Evolutionary conservation across 2,888 invertebrate genomes (phyloP).

Genomic region (Seladonia tumulorum): DNA sequence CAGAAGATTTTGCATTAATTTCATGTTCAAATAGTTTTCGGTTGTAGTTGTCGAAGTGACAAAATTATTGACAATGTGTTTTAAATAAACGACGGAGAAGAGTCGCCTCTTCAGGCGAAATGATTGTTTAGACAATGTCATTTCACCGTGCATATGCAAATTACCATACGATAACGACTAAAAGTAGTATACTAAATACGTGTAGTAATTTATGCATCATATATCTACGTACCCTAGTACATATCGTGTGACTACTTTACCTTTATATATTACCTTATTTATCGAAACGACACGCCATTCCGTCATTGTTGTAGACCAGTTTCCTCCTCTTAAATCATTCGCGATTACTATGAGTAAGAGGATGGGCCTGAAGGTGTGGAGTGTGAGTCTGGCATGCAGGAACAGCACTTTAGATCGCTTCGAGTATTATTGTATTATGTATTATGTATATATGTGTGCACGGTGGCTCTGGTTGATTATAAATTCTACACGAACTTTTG

Average conservation of each 20-base stretch:
- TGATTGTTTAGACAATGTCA: background rate
- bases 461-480: constrained; percentile 59
- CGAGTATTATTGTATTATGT: constrained; percentile 61
- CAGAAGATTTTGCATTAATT: no score
- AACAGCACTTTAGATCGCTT: constrained; percentile 50
- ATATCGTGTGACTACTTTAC: constrained; percentile 13
- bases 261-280: constrained; percentile 7
- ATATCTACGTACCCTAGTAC: constrained; percentile 6
- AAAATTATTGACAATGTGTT: background rate
- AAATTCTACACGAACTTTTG: background rate
- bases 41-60: background rate
- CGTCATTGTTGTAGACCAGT: constrained; percentile 35
- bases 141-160: background rate
- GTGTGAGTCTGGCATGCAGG: constrained; percentile 20
- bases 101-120: background rate
- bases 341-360: constrained; percentile 2
- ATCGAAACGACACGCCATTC: constrained; percentile 11
- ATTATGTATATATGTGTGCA: constrained; percentile 70
- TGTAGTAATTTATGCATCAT: constrained; percentile 47
- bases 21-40: no score
- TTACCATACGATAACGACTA: constrained; percentile 7
- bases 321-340: constrained; percentile 13
- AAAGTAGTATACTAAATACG: constrained; percentile 16
- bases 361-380: constrained; percentile 27
- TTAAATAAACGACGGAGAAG: background rate